Percentiles rank a stretch among this genome's conserved stretches.
Evolutionary conservation across 2,888 invertebrate genomes (phyloP).

Genomic region (Didymodactylos carnosus): DNA sequence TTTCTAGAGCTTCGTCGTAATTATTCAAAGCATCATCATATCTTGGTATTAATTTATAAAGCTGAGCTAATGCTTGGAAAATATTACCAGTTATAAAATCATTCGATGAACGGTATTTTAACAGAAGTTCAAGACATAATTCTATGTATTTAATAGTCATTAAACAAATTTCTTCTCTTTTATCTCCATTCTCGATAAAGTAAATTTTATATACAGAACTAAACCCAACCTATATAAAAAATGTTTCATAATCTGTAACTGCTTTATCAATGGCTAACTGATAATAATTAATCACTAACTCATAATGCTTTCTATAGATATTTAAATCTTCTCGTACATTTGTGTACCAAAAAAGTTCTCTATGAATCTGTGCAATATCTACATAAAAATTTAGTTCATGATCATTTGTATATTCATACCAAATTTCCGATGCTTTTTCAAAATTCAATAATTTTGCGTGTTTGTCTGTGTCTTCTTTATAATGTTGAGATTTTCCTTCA

Average conservation of each 20-base stretch:
- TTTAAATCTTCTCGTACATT: background rate
- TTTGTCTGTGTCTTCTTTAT: background rate
- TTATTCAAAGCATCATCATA: background rate
- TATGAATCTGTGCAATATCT: background rate
- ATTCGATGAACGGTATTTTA: background rate
- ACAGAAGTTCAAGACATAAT: background rate
- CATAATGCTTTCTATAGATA: background rate
- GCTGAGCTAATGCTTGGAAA: background rate
- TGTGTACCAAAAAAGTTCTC: background rate
- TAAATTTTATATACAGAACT: background rate
- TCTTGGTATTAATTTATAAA: background rate
- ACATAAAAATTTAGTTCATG: background rate
- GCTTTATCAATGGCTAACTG: background rate
- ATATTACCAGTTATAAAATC: background rate
- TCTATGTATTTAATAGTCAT: background rate
- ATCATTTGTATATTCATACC: background rate
- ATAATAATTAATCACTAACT: background rate
- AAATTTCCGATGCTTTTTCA: background rate
- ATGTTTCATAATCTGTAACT: background rate
- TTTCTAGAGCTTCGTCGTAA: background rate
- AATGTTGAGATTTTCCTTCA: too few relatives aligned
- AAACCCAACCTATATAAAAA: background rate
- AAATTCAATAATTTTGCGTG: background rate
- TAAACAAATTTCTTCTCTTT: background rate
- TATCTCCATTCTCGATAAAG: background rate